A percentile compares a stretch with the other conserved stretches of the same genome.
These are phyloP conservation scores for Grantiella picta DNA, from an alignment of 2,113 vertebrate genomes.

Conservation along the genomic window DNA sequence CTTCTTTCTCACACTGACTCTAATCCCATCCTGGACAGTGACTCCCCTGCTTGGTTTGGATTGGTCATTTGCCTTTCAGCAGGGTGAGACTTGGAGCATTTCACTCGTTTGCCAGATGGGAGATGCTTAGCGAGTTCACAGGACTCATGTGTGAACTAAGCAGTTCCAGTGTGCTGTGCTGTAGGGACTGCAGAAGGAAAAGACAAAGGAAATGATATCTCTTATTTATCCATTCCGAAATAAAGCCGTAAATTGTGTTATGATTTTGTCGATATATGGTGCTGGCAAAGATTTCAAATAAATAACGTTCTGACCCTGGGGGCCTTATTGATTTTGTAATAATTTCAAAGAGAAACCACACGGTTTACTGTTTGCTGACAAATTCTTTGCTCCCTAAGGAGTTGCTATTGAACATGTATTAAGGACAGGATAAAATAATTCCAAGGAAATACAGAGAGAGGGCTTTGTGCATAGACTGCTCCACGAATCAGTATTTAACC, in stretches of 20 bases:
- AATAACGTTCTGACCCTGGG: conserved; percentile 39
- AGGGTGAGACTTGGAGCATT: neutral
- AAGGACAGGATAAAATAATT: conserved; percentile 48
- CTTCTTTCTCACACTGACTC: neutral
- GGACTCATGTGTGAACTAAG: neutral
- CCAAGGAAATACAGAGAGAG: conserved; percentile 22
- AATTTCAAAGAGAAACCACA: conserved; percentile 64
- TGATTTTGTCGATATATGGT: conserved; percentile 27
- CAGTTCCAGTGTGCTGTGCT: neutral
- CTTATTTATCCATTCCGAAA: neutral
- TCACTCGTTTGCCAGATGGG: fast-evolving
- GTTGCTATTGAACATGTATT: conserved; percentile 43
- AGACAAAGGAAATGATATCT: neutral
- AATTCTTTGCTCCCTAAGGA: conserved; percentile 45
- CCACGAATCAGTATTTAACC: conserved; percentile 69
- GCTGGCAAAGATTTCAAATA: conserved; percentile 55
- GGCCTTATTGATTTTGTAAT: conserved; percentile 67
- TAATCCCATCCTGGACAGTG: neutral
- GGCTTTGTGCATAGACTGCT: neutral
- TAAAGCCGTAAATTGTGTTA: conserved; percentile 26
- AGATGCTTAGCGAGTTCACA: neutral
- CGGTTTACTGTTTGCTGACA: conserved; percentile 55
- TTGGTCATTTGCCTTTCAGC: neutral
- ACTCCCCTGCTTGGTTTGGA: neutral
- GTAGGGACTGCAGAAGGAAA: neutral